A percentile compares a stretch with the other conserved stretches of the same genome.
These are phyloP conservation scores for Drosophila paranaensis DNA, from an alignment of 2,888 invertebrate species.

Conservation along the genomic window DNA sequence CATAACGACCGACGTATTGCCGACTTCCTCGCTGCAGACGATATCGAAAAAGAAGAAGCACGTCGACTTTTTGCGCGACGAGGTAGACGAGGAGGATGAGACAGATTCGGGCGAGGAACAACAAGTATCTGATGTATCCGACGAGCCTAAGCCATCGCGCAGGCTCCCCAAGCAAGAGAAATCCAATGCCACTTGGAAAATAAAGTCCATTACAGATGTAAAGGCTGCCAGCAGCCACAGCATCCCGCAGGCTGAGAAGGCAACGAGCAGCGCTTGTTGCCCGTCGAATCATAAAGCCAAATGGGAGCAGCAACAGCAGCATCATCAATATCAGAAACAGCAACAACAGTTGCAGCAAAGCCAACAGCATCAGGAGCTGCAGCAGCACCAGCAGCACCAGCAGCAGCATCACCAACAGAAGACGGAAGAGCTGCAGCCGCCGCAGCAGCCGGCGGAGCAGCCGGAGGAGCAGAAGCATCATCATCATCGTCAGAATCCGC, in stretches of 20 bases:
- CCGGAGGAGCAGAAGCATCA: neutral
- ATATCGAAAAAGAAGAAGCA: neutral
- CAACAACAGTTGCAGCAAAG: too few relatives aligned
- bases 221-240: neutral
- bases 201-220: neutral
- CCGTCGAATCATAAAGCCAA: neutral
- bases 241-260: neutral
- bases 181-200: neutral
- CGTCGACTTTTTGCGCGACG: neutral
- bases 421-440: neutral
- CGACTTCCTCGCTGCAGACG: too few relatives aligned
- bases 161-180: neutral
- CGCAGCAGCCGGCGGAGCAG: neutral
- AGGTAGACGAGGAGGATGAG: neutral
- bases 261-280: neutral
- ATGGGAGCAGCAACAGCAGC: neutral
- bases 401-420: too few relatives aligned
- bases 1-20: neutral
- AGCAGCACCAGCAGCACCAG: accelerated
- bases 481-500: too few relatives aligned
- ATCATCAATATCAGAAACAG: neutral
- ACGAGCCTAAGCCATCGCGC: neutral
- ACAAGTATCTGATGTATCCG: too few relatives aligned
- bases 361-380: neutral
- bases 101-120: neutral